These are phyloP conservation scores for Allacma fusca DNA, from an alignment of 2,888 invertebrate species.

Conservation along the genomic window DNA sequence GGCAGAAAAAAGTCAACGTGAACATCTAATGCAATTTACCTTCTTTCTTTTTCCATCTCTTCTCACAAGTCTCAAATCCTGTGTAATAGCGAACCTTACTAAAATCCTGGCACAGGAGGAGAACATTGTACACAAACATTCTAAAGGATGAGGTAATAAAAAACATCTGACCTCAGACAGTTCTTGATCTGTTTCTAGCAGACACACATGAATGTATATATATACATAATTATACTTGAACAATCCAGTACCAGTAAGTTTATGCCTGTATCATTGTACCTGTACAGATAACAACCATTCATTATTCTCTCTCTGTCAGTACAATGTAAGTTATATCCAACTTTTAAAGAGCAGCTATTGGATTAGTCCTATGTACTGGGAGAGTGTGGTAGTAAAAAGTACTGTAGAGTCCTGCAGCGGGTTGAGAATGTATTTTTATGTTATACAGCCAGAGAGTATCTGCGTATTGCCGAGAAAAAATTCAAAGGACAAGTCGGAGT, in stretches of 20 bases:
- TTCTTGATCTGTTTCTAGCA: not conserved
- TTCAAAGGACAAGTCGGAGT: no score
- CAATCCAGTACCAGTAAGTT: not conserved
- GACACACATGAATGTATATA: slow-evolving; percentile 7
- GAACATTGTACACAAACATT: not conserved
- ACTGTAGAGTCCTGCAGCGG: no score
- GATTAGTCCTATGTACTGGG: no score
- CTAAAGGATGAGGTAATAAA: not conserved
- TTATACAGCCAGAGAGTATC: no score
- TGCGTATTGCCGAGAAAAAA: no score
- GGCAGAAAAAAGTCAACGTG: slow-evolving; percentile 35
- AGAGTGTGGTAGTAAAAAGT: no score
- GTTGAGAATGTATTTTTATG: no score
- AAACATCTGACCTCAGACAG: slow-evolving; percentile 18
- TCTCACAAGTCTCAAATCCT: not conserved
- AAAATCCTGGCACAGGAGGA: not conserved
- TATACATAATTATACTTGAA: not conserved
- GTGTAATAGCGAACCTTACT: not conserved
- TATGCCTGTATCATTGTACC: no score
- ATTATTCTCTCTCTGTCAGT: no score
- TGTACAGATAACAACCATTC: no score
- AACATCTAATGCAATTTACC: slow-evolving; percentile 32
- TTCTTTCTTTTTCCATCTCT: slow-evolving; percentile 7
- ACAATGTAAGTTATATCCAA: no score
- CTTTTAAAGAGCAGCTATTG: no score